A percentile compares a stretch with the other conserved stretches of the same genome.
phyloP scores from a whole-genome alignment of 23 tunicate genomes.

The Styela clava region DNA sequence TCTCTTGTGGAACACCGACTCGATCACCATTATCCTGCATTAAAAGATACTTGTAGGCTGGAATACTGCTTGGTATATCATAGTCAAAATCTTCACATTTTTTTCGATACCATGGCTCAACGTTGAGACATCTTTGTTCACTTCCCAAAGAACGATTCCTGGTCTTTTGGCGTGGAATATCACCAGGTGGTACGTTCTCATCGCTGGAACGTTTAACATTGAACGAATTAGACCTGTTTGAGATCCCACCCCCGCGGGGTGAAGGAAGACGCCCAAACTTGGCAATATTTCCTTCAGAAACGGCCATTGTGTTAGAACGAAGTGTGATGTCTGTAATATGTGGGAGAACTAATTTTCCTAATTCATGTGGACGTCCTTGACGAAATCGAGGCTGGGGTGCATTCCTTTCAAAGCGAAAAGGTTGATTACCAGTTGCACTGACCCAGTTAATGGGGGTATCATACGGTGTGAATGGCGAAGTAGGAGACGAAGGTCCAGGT shows the following conservation, averaged over 20 bases:
- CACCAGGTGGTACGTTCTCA: neutral
- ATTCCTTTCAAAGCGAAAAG: neutral
- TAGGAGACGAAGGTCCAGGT: conserved; percentile 11
- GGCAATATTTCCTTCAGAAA: neutral
- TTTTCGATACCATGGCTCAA: conserved; percentile 65
- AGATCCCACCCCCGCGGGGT: neutral
- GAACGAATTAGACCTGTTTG: neutral
- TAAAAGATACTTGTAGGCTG: conserved; percentile 15
- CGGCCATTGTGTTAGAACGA: conserved; percentile 17
- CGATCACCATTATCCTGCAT: neutral
- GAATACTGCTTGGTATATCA: conserved; percentile 47
- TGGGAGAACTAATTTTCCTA: neutral
- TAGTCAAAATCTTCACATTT: conserved; percentile 65
- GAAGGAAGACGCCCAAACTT: neutral
- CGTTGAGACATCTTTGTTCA: neutral
- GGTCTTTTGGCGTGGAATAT: neutral
- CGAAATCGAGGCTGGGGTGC: neutral
- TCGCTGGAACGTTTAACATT: neutral
- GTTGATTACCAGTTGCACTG: neutral
- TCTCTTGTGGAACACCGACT: neutral
- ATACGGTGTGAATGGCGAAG: neutral
- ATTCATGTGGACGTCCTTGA: neutral
- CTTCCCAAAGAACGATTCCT: neutral
- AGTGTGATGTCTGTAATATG: neutral
- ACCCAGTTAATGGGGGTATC: neutral